Base-by-base conservation (phyloP, 2,113 vertebrate genomes). In the Cyprinus carpio region DNA sequence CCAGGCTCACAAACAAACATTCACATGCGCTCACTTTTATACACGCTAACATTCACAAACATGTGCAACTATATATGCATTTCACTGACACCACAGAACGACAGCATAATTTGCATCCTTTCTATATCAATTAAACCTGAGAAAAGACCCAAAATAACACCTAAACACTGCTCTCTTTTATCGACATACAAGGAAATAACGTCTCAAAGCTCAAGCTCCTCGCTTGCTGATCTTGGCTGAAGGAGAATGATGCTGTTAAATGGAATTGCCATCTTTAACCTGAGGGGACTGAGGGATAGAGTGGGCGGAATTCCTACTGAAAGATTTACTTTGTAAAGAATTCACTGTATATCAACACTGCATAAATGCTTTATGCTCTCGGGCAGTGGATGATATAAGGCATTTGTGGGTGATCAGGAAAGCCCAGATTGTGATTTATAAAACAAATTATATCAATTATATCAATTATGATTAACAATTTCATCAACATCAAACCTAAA, bases 291-390 rank as follows among this genome's bases (percentile, higher is more conserved):
- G 51, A 27, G 60, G 67, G 75, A 75, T 25, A 64, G 7, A 25
- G 37, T 56, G 74, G 16, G 74, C 83, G 86, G 84, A 37, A 88
- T 88, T 85, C 86, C 87, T 82, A 62, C 72, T 87, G 77, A 75
- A 88, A 89, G 91, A 93, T 92, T 93, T 93, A 92, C 71, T 83
- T 86, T 62, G 89, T 88, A 85, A 89, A 84, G 89, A 81, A 71
- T 84, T 56, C n/a, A 18, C 6, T 43, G 34, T 29, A 81, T 81
- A 75, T 77, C 85, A 64, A 51, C 18, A 76, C 49, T 86, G 31
- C 87, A 75, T 88, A 86, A 88, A 75, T 65, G 62, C 34, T 29
- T 81, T 65, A 58, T 82, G 86, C 20, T 75, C 43, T 58, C 25
- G 49, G 40, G 69, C 54, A 51, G 43, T 15, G 16, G 8, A 49